These are phyloP conservation scores for Apotomis betuletana DNA, from an alignment of 2,888 invertebrate species.

Conservation along the genomic window DNA sequence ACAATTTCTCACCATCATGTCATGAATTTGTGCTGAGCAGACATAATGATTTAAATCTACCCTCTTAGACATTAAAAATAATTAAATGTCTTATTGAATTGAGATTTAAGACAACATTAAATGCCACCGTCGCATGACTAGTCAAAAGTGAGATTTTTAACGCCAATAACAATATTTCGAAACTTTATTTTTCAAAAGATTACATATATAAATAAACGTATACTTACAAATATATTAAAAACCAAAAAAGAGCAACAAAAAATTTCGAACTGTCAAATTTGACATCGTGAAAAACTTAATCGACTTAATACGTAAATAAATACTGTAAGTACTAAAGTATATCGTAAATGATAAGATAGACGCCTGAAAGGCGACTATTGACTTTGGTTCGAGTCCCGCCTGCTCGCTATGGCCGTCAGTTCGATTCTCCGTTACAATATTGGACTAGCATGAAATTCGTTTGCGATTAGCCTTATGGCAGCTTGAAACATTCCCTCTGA, in stretches of 20 bases:
- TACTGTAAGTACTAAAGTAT: slow-evolving; percentile 79
- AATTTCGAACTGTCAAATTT: slow-evolving; percentile 44
- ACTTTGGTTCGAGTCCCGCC: slow-evolving; percentile 74
- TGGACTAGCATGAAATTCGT: slow-evolving; percentile 82
- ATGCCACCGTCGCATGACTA: slow-evolving; percentile 66
- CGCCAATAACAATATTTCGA: slow-evolving; percentile 49
- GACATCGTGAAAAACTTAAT: slow-evolving; percentile 58
- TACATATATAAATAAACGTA: slow-evolving; percentile 39
- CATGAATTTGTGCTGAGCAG: slow-evolving; percentile 39
- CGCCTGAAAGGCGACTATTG: slow-evolving; percentile 59
- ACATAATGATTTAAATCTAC: slow-evolving; percentile 6
- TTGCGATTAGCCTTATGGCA: slow-evolving; percentile 54
- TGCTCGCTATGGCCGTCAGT: slow-evolving; percentile 74
- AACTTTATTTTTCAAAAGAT: slow-evolving; percentile 45
- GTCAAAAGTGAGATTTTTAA: slow-evolving; percentile 56
- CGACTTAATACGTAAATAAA: slow-evolving; percentile 77
- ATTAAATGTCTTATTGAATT: slow-evolving; percentile 15
- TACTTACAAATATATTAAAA: slow-evolving; percentile 25
- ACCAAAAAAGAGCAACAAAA: slow-evolving; percentile 36
- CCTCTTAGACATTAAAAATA: slow-evolving; percentile 19
- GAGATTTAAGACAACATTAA: slow-evolving; percentile 52
- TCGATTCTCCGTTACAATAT: slow-evolving; percentile 77
- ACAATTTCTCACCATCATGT: slow-evolving; percentile 29
- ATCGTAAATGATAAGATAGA: slow-evolving; percentile 49
- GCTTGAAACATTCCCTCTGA: slow-evolving; percentile 34